A percentile compares a stretch with the other conserved stretches of the same genome.
Conservation (phyloP, 2,797 vertebrate species). For the Choloepus didactylus region DNA sequence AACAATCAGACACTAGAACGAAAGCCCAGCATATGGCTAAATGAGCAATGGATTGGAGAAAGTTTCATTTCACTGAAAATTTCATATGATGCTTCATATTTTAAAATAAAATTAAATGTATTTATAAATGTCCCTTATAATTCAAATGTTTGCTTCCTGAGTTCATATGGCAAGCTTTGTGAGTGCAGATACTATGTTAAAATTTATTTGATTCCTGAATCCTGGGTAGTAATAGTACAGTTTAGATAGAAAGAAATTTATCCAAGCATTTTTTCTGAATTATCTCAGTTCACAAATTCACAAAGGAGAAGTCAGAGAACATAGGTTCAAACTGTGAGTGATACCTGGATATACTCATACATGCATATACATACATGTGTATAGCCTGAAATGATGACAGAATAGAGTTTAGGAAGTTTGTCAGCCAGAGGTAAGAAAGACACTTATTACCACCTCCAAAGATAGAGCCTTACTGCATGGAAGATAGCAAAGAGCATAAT, state of each 20-base stretch:
- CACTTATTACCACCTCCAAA: no score
- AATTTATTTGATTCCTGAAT: background rate
- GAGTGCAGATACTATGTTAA: background rate
- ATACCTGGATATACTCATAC: background rate
- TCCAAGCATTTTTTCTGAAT: background rate
- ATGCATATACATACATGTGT: background rate
- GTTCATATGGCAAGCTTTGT: background rate
- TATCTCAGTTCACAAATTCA: background rate
- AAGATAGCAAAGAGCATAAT: no score
- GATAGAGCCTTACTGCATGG: no score
- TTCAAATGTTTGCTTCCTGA: background rate
- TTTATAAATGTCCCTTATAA: background rate
- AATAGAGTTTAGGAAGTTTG: background rate
- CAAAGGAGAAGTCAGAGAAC: background rate
- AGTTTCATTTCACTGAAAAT: background rate
- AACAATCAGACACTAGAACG: background rate
- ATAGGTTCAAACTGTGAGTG: background rate
- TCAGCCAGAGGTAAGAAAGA: no score
- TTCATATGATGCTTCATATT: background rate
- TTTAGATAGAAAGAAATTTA: background rate
- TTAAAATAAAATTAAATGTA: conserved; percentile 1
- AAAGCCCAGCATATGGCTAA: background rate
- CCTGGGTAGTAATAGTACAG: background rate
- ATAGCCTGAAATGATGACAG: background rate
- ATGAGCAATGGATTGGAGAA: background rate